Evolutionary conservation across 2,797 vertebrate genomes (phyloP), one percentile per base, ranked within the genome.

Genomic region (Myotis daubentonii): DNA sequence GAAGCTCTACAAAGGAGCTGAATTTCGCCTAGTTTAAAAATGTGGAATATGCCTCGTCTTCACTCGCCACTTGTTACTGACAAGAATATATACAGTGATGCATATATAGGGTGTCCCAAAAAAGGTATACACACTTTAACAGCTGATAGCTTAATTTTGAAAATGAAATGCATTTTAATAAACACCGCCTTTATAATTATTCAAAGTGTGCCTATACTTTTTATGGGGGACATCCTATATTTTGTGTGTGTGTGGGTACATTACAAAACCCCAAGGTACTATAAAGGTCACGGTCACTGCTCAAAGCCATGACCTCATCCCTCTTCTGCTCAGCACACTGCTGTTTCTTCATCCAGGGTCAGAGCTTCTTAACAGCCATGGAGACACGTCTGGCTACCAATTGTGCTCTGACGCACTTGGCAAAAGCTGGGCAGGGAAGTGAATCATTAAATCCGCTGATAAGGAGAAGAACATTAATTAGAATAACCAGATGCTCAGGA

Each of bases 401-500:
- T 41, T 16, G 70, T 0, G 7, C 38, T 70, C 60, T 94, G 95
- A 96, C 1, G 36, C 76, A 82, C 66, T 93, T 90, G 87, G 94
- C 81, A 87, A 84, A 91, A 94, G 49, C 80, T 62, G 36, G 36
- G 41, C 60, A 80, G 82, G 90, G 17, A 85, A 85, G 72, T 60
- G 94, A 97, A 87, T 95, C 87, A 96, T 95, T 94, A 89, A 95
- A 78, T 85, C 38, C 1, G 0, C 55, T 78, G 90, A 93, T 79
- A 96, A 87, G 76, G 23, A 88, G 36, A 38, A 90, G 87, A 87
- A 94, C 96, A 95, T 82, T 93, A 96, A 96, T 96, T 87, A 85
- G 62, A 94, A 91, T 95, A 93, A 71, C 87, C 66, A 87, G 90
- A 93, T 94, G 93, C 83, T 97, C 70, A 95, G 87, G 85, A 87